Base-by-base conservation (phyloP, 2,888 invertebrate species). In the Andrena hattorfiana region DNA sequence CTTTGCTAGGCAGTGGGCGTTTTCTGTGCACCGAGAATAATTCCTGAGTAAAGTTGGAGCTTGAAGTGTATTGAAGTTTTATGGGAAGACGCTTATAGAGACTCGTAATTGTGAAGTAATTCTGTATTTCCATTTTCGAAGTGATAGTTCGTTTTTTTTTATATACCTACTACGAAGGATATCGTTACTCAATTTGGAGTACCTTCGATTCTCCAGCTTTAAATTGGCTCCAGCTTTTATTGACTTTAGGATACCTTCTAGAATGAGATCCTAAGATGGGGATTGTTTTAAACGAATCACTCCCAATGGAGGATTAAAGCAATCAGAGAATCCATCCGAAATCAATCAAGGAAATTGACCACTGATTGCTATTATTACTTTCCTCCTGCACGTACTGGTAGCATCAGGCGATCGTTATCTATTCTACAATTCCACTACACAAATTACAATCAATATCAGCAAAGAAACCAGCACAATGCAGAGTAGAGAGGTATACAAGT, bases 301-400 rank as follows among this genome's bases (percentile, higher is more conserved):
- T 2, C 5, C 20, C 28, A 35, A 70, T 28, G 16, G 30, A 35
- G 48, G 51, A 28, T 26, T 10, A 32, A n/a, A 5, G 23, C 79
- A 80, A 71, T 80, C 80, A 62, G 79, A 78, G 54, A 66, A 42
- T 70, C 79, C 78, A 80, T 80, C 79, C 66, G 63, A 79, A 56
- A 71, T 79, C 81, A 68, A 81, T 81, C 79, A 62, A 72, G 63
- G 56, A 72, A 73, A 80, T 73, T 73, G 64, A 64, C 64, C 80
- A 35, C 13, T 73, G 80, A 81, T 81, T 64, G 68, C 81, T 81
- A 81, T 81, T 20, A 80, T 81, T 81, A 68, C 68, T 63, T 54
- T 64, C 54, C 20, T 48, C 48, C 49, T 28, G 48, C 48, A 13
- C 16, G 26, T 16, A 20, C 23, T 67, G 62, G 67, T 79, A 60